Base-by-base conservation (phyloP, 2,113 vertebrate species). In the Nanger granti region DNA sequence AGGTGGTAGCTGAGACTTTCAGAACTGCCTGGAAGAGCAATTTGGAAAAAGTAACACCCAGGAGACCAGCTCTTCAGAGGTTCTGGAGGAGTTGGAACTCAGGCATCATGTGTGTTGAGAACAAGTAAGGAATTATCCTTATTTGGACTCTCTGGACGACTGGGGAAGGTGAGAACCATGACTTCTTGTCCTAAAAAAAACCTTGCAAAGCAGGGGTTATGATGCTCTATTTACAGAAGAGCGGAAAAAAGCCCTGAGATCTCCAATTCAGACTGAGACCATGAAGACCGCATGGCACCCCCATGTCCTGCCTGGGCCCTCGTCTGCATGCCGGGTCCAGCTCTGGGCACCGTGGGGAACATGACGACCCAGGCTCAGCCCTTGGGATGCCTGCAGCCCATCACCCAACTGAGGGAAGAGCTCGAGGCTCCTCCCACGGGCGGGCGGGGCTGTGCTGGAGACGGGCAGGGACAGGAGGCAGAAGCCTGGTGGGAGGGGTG, bases 271-370 rank as follows among this genome's bases (percentile, higher is more conserved):
- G 41, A 73, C 22, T 15, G 34, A 87, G 55, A 18, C 41, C 9
- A 3, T 0, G 22, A 44, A 22, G 59, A 22, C 7, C 0, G 0
- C 41, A 0, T 1, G 7, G 14, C n/a, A 73, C 12, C 29, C 34
- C 28, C 37, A 14, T 5, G 8, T 11, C 73, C 55, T 64, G 83
- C 52, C 60, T 12, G n/a, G 87, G 22, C 44, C 62, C 60, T 18
- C 10, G 47, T 17, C 76, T 64, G 55, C 8, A 0, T 4, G 52
- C 52, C 1, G 7, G 82, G 13, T 31, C 47, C 29, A 29, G 41
- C 37, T 2, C 84, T 54, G 31, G 66, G 37, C 13, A 8, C n/a
- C 8, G 2, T 18, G 34, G 22, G n/a, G n/a, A 11, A 49, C 64
- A 4, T 0, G 3, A 18, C 14, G 57, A 18, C 85, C 52, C 10